Evolutionary conservation across 2,113 vertebrate genomes (phyloP).

Genomic region (Misgurnus mizolepis): DNA sequence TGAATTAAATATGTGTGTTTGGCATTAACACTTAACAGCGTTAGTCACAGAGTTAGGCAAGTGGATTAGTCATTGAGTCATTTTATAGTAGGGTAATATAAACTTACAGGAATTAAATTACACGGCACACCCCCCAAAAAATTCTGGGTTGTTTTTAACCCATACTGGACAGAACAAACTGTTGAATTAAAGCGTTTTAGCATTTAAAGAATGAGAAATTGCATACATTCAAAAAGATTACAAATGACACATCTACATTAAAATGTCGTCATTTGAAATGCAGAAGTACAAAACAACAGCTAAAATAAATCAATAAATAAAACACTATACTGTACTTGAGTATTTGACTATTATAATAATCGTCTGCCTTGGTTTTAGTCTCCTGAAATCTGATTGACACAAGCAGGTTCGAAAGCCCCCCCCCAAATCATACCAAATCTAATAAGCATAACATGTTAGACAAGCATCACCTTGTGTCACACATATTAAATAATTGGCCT

Average conservation of each 20-base stretch:
- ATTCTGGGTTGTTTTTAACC: too few species aligned
- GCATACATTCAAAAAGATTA: not conserved
- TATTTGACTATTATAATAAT: not conserved
- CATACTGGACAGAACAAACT: too few species aligned
- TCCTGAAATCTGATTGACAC: conserved; percentile 36
- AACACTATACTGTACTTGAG: too few species aligned
- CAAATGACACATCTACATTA: not conserved
- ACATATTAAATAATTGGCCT: conserved; percentile 30
- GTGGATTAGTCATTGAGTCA: not conserved
- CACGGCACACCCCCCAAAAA: too few species aligned
- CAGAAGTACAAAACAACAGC: too few species aligned
- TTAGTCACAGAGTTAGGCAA: not conserved
- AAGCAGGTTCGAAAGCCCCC: conserved; percentile 21
- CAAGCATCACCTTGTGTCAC: conserved; percentile 6
- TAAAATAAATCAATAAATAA: not conserved
- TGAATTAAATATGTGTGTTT: conserved; percentile 10
- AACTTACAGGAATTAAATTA: too few species aligned
- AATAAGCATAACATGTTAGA: conserved; percentile 44
- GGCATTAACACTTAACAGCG: conserved; percentile 32
- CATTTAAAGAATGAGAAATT: conserved; percentile 2
- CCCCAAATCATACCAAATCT: conserved; percentile 33
- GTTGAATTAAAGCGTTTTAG: not conserved
- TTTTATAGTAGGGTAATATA: too few species aligned
- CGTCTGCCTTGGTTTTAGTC: conserved; percentile 12
- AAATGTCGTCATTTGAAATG: not conserved